A percentile compares a stretch with the other conserved stretches of the same genome.
These are phyloP conservation scores for Neodiprion virginianus DNA, from an alignment of 1,140 invertebrate species.

Conservation along the genomic window DNA sequence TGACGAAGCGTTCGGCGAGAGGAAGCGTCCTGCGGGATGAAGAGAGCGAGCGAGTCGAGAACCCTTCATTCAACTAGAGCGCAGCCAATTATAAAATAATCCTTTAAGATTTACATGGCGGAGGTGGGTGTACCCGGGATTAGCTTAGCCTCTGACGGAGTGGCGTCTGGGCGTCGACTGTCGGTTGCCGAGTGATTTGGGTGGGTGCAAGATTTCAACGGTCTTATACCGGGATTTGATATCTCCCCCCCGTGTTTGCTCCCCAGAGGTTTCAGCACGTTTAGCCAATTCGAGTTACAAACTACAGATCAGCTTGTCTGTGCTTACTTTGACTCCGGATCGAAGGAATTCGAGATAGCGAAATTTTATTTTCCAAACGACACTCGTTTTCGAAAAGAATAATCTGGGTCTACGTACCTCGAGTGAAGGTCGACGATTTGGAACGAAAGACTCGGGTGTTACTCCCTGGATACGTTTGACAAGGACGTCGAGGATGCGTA, in stretches of 20 bases:
- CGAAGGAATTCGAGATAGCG: no score
- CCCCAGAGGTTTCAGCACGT: neutral
- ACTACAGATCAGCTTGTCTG: no score
- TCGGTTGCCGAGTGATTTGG: neutral
- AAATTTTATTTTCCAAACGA: no score
- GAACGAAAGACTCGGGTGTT: no score
- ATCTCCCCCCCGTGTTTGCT: neutral
- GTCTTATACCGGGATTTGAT: neutral
- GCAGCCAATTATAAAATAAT: conserved; percentile 49
- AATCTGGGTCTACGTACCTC: no score
- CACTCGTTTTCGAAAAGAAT: no score
- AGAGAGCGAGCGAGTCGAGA: neutral
- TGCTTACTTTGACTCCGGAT: no score
- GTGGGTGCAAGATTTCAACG: conserved; percentile 3
- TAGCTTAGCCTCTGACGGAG: conserved; percentile 10
- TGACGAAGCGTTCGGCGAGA: neutral
- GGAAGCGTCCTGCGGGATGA: neutral
- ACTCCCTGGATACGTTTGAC: no score
- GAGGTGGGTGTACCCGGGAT: conserved; percentile 8
- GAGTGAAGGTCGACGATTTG: no score
- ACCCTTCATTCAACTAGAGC: conserved; percentile 33
- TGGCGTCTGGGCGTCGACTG: neutral
- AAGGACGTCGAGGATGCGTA: no score
- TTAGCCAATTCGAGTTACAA: no score
- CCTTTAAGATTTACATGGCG: conserved; percentile 36